Base-by-base conservation (phyloP, 2,888 invertebrate species). In the Noctua pronuba region DNA sequence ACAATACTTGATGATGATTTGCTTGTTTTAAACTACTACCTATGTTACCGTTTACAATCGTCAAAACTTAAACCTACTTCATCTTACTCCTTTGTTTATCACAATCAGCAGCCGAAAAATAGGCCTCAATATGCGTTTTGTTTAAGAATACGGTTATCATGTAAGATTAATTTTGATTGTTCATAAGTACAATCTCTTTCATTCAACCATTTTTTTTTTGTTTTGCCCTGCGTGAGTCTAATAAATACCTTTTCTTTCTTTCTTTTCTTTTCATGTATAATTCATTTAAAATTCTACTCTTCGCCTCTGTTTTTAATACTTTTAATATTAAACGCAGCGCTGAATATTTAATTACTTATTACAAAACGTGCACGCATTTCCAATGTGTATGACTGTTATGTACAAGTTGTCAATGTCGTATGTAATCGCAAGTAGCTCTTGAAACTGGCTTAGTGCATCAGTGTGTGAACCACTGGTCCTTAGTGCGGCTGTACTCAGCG, bases 361-460 rank as follows among this genome's bases (percentile, higher is more conserved):
- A 35, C 16, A 21, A n/a, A 69, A 79, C 80, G 84, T 79, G 80
- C 28, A n/a, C 49, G 24, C 38, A 79, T 79, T 68, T 77, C 1
- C 41, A 41, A 44, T 84, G 35, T 49, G 38, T 58, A 65, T 68
- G 58, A 52, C 49, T 7, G 24, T 44, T 66, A 44, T 35, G 1
- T 10, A 31, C 35, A 46, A 31, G 46, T 65, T 28, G 28, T 35
- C 41, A 80, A 38, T 67, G 55, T 62, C 31, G 41, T 58, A 24
- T 60, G 44, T 55, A 38, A 79, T 66, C 58, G 38, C 44, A 70
- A 46, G 52, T 70, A 24, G 58, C 66, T 79, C 66, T 84, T 81
- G 80, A 84, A 64, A 46, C 3, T 46, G 58, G 21, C 46, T 73
- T 35, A 73, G 52, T 55, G 52, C 41, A 24, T 24, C 11, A 28